Base-by-base conservation (phyloP, 2,113 vertebrate species). In the Gadus macrocephalus region DNA sequence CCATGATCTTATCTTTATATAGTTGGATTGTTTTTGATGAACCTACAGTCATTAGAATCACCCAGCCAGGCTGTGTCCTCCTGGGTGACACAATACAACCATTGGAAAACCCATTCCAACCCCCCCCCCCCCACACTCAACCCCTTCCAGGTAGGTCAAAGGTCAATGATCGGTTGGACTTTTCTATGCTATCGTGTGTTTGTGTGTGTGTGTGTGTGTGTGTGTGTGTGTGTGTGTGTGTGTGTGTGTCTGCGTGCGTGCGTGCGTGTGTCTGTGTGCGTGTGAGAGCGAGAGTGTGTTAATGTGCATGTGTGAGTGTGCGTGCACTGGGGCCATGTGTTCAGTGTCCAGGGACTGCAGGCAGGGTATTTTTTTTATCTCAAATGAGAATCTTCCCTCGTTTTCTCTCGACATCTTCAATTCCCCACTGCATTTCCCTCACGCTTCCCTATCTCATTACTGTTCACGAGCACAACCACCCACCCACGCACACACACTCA, bases 341-440 rank as follows among this genome's bases (percentile, higher is more conserved):
- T 12, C 25, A 28, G 20, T 71, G 67, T 64, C 74, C 22, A 68
- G 56, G 76, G 56, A 76, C 71, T 76, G 73, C n/a, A 27, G 60
- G 55, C 42, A 72, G 74, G 84, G 64, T 85, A 81, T 85, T 84
- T 81, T 81, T 86, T 81, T 81, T 86, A 86, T 86, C 84, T 89
- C 77, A 86, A 86, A 86, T 87, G 73, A 85, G 77, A 85, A 89
- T 89, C 80, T 76, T 73, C 31, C 64, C 68, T 59, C 62, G 77
- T 62, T 66, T 62, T 64, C 65, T 67, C 73, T 66, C 81, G 62
- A 64, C 75, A 70, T 83, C 60, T 74, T 80, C 75, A 77, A 74
- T 84, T 77, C 77, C 82, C 80, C 69, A 61, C 75, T 77, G 72
- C 76, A 78, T 74, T 78, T 68, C 76, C 19, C 75, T 79, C 68